phyloP scores from a whole-genome alignment of 2,888 invertebrate genomes.

The Napeogenes sylphis region DNA sequence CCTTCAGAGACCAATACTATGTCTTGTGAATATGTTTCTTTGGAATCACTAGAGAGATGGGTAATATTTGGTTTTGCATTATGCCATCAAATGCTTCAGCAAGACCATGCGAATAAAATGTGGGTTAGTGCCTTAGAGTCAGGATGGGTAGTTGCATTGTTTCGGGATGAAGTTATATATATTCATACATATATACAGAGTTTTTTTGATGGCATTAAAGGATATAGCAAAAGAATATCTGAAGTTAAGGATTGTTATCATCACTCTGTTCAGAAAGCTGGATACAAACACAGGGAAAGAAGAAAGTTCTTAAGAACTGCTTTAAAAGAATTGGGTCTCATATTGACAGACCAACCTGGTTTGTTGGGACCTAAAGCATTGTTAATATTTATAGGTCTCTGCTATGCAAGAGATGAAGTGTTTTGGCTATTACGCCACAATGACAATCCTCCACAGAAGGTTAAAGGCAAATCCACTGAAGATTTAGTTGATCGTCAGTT shows the following conservation, averaged over 20 bases:
- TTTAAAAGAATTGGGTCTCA: slow-evolving; percentile 94
- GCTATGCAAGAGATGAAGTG: slow-evolving; percentile 97
- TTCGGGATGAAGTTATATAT: slow-evolving; percentile 97
- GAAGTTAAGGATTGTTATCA: slow-evolving; percentile 98
- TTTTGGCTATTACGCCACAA: slow-evolving; percentile 97
- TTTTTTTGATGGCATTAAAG: slow-evolving; percentile 97
- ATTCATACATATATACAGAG: slow-evolving; percentile 95
- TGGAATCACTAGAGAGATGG: slow-evolving; percentile 98
- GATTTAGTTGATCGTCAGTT: slow-evolving; percentile 96
- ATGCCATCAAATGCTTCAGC: slow-evolving; percentile 91
- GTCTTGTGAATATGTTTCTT: slow-evolving; percentile 97
- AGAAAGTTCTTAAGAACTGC: slow-evolving; percentile 97
- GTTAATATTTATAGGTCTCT: slow-evolving; percentile 96
- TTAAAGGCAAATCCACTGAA: slow-evolving; percentile 92
- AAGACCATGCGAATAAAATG: slow-evolving; percentile 89
- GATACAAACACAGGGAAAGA: slow-evolving; percentile 94
- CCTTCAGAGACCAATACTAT: slow-evolving; percentile 96
- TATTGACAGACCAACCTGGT: slow-evolving; percentile 98
- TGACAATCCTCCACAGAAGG: slow-evolving; percentile 95
- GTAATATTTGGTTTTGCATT: slow-evolving; percentile 96
- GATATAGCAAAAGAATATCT: slow-evolving; percentile 92
- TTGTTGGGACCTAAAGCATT: slow-evolving; percentile 97
- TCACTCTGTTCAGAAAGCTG: slow-evolving; percentile 93
- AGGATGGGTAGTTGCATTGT: slow-evolving; percentile 95
- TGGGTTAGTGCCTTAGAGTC: slow-evolving; percentile 95